These are phyloP conservation scores for Erpornis zantholeuca DNA, from an alignment of 2,113 vertebrate genomes.

Conservation along the genomic window DNA sequence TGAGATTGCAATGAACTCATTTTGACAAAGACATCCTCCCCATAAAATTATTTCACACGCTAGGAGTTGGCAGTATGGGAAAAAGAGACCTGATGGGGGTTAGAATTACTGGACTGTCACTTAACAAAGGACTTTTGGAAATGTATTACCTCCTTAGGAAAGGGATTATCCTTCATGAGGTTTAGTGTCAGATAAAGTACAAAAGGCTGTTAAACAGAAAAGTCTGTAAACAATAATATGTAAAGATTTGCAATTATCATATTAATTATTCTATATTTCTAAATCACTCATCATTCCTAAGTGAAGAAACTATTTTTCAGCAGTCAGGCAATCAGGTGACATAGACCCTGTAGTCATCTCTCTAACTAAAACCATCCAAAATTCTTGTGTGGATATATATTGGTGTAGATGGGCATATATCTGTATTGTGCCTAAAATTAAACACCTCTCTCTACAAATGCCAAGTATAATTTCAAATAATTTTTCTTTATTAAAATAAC, in stretches of 20 bases:
- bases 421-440: not conserved
- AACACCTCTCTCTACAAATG: not conserved
- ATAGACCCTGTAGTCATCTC: not conserved
- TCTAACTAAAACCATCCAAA: not conserved
- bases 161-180: not conserved
- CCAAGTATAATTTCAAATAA: not conserved
- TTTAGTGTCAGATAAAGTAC: not conserved
- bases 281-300: not conserved
- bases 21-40: not conserved
- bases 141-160: not conserved
- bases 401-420: not conserved
- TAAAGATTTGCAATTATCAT: not conserved
- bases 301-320: not conserved
- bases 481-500: not conserved
- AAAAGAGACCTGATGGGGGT: not conserved
- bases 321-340: not conserved
- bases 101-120: not conserved
- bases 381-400: not conserved
- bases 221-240: not conserved
- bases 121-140: constrained; percentile 4
- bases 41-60: not conserved
- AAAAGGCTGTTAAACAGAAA: not conserved
- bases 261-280: not conserved
- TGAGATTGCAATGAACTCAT: not conserved
- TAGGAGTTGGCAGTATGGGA: not conserved